phyloP scores from a whole-genome alignment of 2,888 invertebrate genomes.

The Baronia brevicornis region DNA sequence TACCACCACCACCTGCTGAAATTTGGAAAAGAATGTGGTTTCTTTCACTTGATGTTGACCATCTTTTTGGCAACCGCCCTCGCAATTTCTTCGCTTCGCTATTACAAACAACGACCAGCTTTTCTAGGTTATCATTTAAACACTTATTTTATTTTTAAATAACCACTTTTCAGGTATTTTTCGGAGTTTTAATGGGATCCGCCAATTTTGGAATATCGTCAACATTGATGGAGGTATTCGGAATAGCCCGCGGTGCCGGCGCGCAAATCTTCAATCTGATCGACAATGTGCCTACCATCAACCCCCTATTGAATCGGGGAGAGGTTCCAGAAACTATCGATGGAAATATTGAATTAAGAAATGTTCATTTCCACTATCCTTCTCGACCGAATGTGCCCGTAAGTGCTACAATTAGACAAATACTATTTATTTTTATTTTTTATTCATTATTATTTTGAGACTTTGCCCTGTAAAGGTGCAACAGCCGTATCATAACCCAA shows the following conservation, averaged over 20 bases:
- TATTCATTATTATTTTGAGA: no score
- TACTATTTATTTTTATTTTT: no score
- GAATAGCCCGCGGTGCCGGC: slow-evolving; percentile 86
- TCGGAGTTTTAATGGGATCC: slow-evolving; percentile 83
- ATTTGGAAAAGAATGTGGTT: no score
- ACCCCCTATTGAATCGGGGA: slow-evolving; percentile 80
- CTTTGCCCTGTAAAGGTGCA: background rate
- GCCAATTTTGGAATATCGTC: slow-evolving; percentile 88
- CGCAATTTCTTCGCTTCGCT: no score
- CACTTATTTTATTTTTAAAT: no score
- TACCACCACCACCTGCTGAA: no score
- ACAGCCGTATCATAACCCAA: no score
- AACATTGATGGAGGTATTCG: slow-evolving; percentile 87
- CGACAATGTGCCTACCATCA: slow-evolving; percentile 83
- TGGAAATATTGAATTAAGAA: slow-evolving; percentile 82
- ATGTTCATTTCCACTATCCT: slow-evolving; percentile 88
- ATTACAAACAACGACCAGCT: no score
- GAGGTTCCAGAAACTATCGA: slow-evolving; percentile 68
- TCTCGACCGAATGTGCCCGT: slow-evolving; percentile 84
- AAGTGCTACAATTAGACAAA: slow-evolving; percentile 28
- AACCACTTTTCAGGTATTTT: slow-evolving; percentile 83
- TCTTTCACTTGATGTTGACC: no score
- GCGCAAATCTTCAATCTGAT: slow-evolving; percentile 85
- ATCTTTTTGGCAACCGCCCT: no score
- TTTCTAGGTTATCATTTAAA: background rate